These are phyloP conservation scores for Taurulus bubalis DNA, from an alignment of 2,113 vertebrate species.

Conservation along the genomic window DNA sequence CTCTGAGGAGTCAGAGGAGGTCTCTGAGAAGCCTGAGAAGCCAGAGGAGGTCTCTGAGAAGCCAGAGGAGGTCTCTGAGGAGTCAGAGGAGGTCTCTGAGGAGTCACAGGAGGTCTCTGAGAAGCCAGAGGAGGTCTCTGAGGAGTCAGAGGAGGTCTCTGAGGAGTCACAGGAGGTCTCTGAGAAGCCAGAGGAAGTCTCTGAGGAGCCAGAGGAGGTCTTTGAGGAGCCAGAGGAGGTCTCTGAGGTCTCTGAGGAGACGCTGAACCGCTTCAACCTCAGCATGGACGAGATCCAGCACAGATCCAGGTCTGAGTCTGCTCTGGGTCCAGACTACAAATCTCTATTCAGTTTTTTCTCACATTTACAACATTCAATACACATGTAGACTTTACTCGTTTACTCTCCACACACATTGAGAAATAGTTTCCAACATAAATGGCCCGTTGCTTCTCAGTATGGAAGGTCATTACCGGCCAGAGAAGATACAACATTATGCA, in stretches of 20 bases:
- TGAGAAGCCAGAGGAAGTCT: slow-evolving; percentile 72
- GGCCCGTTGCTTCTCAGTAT: too few species aligned
- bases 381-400: too few species aligned
- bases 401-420: too few species aligned
- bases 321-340: too few species aligned
- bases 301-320: slow-evolving; percentile 83
- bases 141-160: slow-evolving; percentile 69
- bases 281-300: slow-evolving; percentile 82
- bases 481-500: too few species aligned
- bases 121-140: slow-evolving; percentile 69
- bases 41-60: slow-evolving; percentile 72
- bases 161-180: slow-evolving; percentile 81
- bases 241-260: slow-evolving; percentile 85
- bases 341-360: too few species aligned
- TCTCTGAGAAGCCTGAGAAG: slow-evolving; percentile 76
- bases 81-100: slow-evolving; percentile 62
- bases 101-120: slow-evolving; percentile 83
- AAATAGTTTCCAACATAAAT: too few species aligned
- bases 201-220: slow-evolving; percentile 59
- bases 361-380: too few species aligned
- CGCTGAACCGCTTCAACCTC: slow-evolving; percentile 90
- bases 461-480: background rate
- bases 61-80: slow-evolving; percentile 73
- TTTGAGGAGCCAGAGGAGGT: slow-evolving; percentile 74
- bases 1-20: slow-evolving; percentile 74